These are phyloP conservation scores for Mythimna albipuncta DNA, from an alignment of 2,888 invertebrate genomes.

Conservation along the genomic window DNA sequence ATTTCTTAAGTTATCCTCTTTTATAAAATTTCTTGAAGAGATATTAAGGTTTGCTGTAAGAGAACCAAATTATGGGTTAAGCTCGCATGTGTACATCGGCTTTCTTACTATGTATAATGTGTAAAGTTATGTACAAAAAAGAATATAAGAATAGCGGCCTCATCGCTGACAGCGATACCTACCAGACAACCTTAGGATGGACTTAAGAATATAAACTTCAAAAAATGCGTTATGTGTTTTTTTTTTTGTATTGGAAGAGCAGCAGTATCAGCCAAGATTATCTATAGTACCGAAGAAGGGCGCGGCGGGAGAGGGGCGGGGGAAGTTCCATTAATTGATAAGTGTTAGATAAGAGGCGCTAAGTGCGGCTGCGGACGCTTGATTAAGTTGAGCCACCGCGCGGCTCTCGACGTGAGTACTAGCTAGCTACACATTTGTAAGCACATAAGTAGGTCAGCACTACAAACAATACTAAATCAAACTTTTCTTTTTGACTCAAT, in stretches of 20 bases:
- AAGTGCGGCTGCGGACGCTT: constrained; percentile 44
- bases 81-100: too few species aligned
- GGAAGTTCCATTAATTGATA: constrained; percentile 58
- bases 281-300: background rate
- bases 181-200: too few species aligned
- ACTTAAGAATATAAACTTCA: too few species aligned
- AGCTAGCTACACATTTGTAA: too few species aligned
- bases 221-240: background rate
- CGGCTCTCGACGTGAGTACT: background rate
- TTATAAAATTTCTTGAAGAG: too few species aligned
- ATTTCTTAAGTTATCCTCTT: too few species aligned
- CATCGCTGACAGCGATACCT: too few species aligned
- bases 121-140: too few species aligned
- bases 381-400: constrained; percentile 14
- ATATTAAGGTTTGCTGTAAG: too few species aligned
- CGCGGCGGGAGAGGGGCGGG: background rate
- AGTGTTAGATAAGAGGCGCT: constrained; percentile 56
- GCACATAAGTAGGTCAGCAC: background rate
- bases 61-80: too few species aligned
- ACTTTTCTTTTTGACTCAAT: background rate
- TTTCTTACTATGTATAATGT: too few species aligned
- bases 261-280: background rate
- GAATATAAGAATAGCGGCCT: too few species aligned
- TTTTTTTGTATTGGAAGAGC: background rate
- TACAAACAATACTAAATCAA: background rate